Base-by-base conservation (phyloP, 2,888 invertebrate genomes). In the Diachrysia chrysitis region DNA sequence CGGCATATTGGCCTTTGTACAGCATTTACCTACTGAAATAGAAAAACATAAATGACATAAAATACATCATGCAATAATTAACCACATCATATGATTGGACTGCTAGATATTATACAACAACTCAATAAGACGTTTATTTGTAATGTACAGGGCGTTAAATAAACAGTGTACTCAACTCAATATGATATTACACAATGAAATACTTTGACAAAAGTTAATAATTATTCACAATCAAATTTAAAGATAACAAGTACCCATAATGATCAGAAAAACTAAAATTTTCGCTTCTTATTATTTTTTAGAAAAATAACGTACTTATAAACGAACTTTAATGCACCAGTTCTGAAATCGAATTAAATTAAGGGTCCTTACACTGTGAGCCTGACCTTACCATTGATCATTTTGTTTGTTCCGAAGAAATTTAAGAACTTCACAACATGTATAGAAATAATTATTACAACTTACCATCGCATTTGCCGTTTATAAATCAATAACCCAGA, bases 1-100 rank as follows among this genome's bases (percentile, higher is more conserved):
- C 79, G 97, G 97, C 96, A 97, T 97, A 78, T 61, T 85, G 78
- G 58, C 71, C 71, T 76, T 60, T 71, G 65, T 73, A 71, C 74
- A 70, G 80, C 79, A 79, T 73, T 67, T 73, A 81, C 70, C 80
- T 78, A 76, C 80, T 79, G 76, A 37, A 55, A 71, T 59, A 79
- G 73, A 81, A 71, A 64, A 66, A 60, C 19, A 54, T 16, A 61
- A 7, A 62, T 74, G 42, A 71, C 32, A 55, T 54, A 66, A 63
- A 55, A 21, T 12, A 56, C 46, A 58, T 32, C 14, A 48, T 21
- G n/a, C 12, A 48, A 9, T 16, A 59, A 25, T 3, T n/a, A 7
- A 42, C 5, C 42, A 65, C n/a, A 10, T 54, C 12, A 16, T 48
- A 68, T 21, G 51, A 7, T 29, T n/a, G 54, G 10, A 35, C 12